Conservation (phyloP, 2,113 vertebrate species). For the Grammomys dolichurus region DNA sequence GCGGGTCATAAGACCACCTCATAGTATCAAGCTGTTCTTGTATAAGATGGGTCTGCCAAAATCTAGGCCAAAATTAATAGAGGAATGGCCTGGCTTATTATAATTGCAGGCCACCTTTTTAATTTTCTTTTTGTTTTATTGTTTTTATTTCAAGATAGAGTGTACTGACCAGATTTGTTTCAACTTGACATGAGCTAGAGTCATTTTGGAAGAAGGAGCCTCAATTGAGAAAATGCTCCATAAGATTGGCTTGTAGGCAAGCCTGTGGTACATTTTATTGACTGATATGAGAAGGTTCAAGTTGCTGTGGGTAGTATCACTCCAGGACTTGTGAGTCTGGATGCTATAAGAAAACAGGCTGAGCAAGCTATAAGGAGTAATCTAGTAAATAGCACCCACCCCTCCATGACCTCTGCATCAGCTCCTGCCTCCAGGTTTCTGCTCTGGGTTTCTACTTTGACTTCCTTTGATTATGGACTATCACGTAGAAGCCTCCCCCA, state of each 20-base stretch:
- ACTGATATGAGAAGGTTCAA: background rate
- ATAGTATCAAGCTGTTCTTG: constrained; percentile 34
- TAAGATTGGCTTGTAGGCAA: background rate
- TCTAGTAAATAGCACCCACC: background rate
- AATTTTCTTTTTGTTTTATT: background rate
- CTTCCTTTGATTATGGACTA: no score
- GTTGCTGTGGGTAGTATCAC: background rate
- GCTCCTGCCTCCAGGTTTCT: background rate
- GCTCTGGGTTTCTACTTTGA: background rate
- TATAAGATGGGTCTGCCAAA: background rate
- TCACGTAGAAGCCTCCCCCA: no score
- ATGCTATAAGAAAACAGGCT: background rate
- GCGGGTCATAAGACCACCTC: background rate
- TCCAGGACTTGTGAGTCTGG: background rate
- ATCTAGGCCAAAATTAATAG: constrained; percentile 23
- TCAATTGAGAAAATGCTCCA: background rate
- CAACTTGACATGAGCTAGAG: background rate
- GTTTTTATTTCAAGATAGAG: background rate
- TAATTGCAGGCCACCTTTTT: constrained; percentile 33
- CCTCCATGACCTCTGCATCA: background rate
- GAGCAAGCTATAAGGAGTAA: no score
- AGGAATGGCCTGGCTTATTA: constrained; percentile 23
- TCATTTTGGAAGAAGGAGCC: background rate
- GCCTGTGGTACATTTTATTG: background rate
- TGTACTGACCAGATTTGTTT: background rate